Evolutionary conservation across 2,888 invertebrate species (phyloP), one percentile per base, ranked within the genome.

Genomic region (Hyppa rectilinea): DNA sequence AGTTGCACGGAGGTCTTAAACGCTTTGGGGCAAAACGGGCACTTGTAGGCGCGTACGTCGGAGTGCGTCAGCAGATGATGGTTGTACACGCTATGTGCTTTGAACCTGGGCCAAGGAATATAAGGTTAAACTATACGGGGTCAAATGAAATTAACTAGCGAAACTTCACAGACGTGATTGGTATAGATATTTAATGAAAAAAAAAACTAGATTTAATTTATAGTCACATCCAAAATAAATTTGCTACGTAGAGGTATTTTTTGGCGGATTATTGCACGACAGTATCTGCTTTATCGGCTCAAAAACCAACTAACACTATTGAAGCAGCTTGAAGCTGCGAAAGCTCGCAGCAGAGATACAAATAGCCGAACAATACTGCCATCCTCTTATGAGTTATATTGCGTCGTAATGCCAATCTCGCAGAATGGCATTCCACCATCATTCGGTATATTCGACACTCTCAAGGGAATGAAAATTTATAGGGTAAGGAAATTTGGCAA

Each of bases 1-100:
- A 98, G 92, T 85, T 98, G 98, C 0, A 98, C 98, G 0, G 97
- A 96, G 0, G 98, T 98, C 87, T 98, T 98, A 92, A 98, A 98
- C 1, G 97, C 97, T 87, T 98, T 98, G 0, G 97, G 97, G 78
- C 98, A 98, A 87, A 94, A 97, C 0, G 97, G 97, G 85, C 98
- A 98, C 81, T 97, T 97, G 91, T 98, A 98, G 9, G 97, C 97
- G 20, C 98, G 96, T n/a, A 97, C 97, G 7, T 97, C 97, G 0
- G 97, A 97, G 86, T 98, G 98, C 0, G 97, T 98, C 55, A 97
- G 92, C 62, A 98, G 87, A 84, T 98, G 98, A 85, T 98, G 98
- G 83, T 97, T 97, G 93, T 97, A 98, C 0, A 97, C 98, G 70
- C 98, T 97, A 83, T 98, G 97, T 0, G 98, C 97, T 90, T 98